Percentiles rank a stretch among this genome's conserved stretches.
phyloP scores from a whole-genome alignment of 2,113 vertebrate genomes.

The Pluvialis apricaria region DNA sequence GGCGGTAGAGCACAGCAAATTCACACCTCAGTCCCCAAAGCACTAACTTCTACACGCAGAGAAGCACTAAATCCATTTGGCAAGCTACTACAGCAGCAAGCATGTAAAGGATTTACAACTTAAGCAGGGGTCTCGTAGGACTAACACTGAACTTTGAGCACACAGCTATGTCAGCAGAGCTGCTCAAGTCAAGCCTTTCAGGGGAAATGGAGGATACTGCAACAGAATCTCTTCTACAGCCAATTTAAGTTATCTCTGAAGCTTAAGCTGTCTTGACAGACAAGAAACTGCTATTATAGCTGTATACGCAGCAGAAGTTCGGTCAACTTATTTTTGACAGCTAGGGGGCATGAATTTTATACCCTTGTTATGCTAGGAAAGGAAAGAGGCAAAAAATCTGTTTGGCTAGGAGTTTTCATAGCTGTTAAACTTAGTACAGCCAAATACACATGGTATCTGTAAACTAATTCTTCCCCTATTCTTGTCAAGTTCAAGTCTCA shows the following conservation, averaged over 20 bases:
- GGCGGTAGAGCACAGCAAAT: not conserved
- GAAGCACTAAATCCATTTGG: not conserved
- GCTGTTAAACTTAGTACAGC: not conserved
- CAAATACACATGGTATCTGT: not conserved
- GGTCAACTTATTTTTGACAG: not conserved
- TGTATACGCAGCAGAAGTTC: not conserved
- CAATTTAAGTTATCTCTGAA: not conserved
- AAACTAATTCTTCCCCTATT: not conserved
- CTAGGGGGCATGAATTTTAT: constrained; percentile 12
- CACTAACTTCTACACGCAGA: not conserved
- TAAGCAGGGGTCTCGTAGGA: not conserved
- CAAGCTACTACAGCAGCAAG: constrained; percentile 12
- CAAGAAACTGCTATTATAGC: not conserved
- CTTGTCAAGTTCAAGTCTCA: not conserved
- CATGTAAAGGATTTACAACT: not conserved
- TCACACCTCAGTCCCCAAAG: not conserved
- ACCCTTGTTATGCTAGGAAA: not conserved
- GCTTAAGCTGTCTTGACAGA: constrained; percentile 6
- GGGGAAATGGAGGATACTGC: not conserved
- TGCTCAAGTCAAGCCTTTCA: not conserved
- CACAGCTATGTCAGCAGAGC: not conserved
- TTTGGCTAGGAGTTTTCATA: not conserved
- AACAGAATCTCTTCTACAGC: not conserved
- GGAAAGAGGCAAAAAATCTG: not conserved
- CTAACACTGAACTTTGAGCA: not conserved